Conservation (phyloP, 37 sponge, comb jelly and placozoan species). For the Aphrocallistes beatrix region DNA sequence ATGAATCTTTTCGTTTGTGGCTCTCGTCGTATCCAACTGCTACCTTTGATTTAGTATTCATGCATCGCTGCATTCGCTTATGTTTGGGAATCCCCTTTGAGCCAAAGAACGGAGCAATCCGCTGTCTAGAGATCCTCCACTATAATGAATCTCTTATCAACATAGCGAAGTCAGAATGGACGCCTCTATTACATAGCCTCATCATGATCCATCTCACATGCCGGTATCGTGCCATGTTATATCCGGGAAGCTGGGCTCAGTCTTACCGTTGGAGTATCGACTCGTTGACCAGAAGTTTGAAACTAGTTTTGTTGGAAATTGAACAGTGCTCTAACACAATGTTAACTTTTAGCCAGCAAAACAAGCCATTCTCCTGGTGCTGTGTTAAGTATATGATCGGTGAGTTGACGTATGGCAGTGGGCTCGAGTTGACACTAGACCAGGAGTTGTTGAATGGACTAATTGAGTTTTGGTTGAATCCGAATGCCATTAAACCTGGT, state of each 20-base stretch:
- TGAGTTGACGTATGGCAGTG: background rate
- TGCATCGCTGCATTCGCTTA: background rate
- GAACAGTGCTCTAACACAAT: background rate
- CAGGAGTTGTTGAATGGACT: background rate
- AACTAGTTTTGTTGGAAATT: background rate
- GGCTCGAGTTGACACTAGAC: background rate
- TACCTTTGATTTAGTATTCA: background rate
- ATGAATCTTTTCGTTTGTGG: background rate
- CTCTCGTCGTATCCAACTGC: background rate
- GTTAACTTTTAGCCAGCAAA: background rate
- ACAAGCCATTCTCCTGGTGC: constrained; percentile 1
- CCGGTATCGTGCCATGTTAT: background rate
- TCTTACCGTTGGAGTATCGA: background rate
- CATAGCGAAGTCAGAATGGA: background rate
- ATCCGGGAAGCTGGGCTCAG: background rate
- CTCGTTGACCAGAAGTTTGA: background rate
- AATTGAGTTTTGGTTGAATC: background rate
- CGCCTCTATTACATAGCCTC: background rate
- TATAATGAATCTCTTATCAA: background rate
- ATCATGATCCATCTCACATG: background rate
- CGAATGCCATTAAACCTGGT: background rate
- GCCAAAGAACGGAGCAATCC: background rate
- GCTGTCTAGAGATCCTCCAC: background rate
- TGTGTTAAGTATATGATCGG: constrained; percentile 3
- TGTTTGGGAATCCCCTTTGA: constrained; percentile 1